These are phyloP conservation scores for Frankliniella intonsa DNA, from an alignment of 2,888 invertebrate species.

Conservation along the genomic window DNA sequence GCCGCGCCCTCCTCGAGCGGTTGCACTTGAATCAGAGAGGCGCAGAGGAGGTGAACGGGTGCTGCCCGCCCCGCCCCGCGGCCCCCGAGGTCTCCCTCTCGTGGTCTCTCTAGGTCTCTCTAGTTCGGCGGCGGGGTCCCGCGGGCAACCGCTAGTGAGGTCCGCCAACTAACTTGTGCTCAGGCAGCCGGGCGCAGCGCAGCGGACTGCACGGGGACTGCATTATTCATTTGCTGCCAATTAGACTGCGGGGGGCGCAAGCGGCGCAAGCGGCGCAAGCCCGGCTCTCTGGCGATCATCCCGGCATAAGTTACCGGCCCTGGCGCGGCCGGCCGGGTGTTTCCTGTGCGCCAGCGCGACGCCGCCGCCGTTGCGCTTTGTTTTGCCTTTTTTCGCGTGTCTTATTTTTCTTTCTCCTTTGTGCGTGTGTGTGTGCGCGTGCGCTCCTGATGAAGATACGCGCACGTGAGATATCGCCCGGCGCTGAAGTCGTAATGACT, in stretches of 20 bases:
- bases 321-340: background rate
- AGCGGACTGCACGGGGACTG: background rate
- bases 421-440: too few species aligned
- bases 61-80: too few species aligned
- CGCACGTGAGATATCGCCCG: too few species aligned
- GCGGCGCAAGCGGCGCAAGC: too few species aligned
- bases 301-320: background rate
- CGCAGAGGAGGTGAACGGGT: too few species aligned
- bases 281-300: background rate
- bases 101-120: too few species aligned
- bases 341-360: background rate
- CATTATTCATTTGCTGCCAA: conserved; percentile 14
- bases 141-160: background rate
- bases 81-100: too few species aligned
- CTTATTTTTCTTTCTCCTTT: too few species aligned
- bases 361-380: background rate
- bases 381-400: background rate
- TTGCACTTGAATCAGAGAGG: too few species aligned
- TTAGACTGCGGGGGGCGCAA: background rate
- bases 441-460: too few species aligned
- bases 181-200: background rate
- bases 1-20: too few species aligned
- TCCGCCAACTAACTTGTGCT: background rate
- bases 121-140: background rate
- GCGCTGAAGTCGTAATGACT: too few species aligned